phyloP scores from a whole-genome alignment of 1,140 invertebrate genomes.

The Lepidurus packardi region DNA sequence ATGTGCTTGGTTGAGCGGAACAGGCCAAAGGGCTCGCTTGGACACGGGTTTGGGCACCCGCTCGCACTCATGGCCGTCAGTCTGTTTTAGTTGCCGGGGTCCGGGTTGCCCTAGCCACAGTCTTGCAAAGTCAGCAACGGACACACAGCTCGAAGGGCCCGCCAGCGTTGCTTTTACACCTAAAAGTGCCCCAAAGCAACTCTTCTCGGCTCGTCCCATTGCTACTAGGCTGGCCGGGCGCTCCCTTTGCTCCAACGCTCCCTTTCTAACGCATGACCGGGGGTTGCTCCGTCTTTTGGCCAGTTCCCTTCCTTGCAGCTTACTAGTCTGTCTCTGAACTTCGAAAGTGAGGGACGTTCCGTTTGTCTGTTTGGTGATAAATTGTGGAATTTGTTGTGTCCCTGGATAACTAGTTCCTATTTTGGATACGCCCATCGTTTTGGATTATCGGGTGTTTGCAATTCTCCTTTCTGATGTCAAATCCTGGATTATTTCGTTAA shows the following conservation, averaged over 20 bases:
- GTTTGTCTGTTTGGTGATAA: not conserved
- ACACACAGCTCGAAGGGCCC: too few relatives aligned
- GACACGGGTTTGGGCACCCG: constrained; percentile 20
- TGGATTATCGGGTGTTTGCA: too few relatives aligned
- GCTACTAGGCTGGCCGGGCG: not conserved
- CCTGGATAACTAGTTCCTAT: too few relatives aligned
- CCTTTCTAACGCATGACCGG: not conserved
- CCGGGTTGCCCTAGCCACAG: not conserved
- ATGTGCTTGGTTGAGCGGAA: constrained; percentile 14
- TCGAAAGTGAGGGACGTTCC: not conserved
- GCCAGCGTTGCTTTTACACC: too few relatives aligned
- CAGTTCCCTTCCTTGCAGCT: not conserved
- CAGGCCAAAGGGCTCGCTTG: constrained; percentile 17
- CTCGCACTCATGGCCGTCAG: constrained; percentile 13
- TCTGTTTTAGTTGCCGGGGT: not conserved
- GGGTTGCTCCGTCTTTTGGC: not conserved
- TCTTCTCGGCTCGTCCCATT: not conserved
- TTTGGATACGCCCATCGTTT: too few relatives aligned
- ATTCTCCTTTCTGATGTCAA: too few relatives aligned
- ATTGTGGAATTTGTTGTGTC: too few relatives aligned
- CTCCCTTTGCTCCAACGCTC: not conserved
- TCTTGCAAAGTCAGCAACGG: too few relatives aligned
- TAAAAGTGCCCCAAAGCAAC: too few relatives aligned
- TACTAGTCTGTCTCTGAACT: too few relatives aligned
- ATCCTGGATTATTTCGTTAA: too few relatives aligned